phyloP scores from a whole-genome alignment of 2,797 vertebrate genomes.

The Esox masquinongy region DNA sequence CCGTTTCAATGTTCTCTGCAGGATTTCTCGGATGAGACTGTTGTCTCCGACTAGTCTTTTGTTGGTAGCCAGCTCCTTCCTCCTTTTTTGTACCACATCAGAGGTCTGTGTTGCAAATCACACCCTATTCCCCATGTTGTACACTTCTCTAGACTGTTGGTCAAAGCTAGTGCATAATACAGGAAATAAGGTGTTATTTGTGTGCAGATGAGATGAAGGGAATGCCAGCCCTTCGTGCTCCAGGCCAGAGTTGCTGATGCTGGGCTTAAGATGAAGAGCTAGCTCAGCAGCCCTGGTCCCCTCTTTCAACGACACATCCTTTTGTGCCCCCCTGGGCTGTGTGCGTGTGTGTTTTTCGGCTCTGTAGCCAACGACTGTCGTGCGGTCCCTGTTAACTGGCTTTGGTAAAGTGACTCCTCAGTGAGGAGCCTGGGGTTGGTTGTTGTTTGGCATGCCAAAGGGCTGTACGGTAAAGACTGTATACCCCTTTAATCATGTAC shows the following conservation, averaged over 20 bases:
- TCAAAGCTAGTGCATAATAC: background rate
- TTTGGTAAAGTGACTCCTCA: background rate
- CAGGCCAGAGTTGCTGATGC: slow-evolving; percentile 37
- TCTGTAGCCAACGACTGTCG: slow-evolving; percentile 28
- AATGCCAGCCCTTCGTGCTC: slow-evolving; percentile 6
- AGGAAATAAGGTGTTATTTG: background rate
- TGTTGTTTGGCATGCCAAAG: background rate
- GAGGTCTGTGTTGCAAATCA: background rate
- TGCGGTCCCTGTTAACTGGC: slow-evolving; percentile 8
- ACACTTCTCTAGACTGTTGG: background rate
- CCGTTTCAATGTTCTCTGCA: background rate
- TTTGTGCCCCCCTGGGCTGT: background rate
- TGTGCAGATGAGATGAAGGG: slow-evolving; percentile 23
- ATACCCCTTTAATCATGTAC: background rate
- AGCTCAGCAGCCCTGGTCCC: slow-evolving; percentile 34
- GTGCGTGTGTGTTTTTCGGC: background rate
- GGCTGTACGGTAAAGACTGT: background rate
- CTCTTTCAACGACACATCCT: background rate
- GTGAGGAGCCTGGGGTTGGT: background rate
- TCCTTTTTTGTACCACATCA: slow-evolving; percentile 2
- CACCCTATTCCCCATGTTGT: background rate
- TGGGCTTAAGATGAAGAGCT: slow-evolving; percentile 32
- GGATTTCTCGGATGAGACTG: background rate
- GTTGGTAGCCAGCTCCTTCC: background rate
- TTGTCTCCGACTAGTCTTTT: background rate